A percentile compares a stretch with the other conserved stretches of the same genome.
Conservation (phyloP, 2,113 vertebrate species). For the Psittacara wagleri region DNA sequence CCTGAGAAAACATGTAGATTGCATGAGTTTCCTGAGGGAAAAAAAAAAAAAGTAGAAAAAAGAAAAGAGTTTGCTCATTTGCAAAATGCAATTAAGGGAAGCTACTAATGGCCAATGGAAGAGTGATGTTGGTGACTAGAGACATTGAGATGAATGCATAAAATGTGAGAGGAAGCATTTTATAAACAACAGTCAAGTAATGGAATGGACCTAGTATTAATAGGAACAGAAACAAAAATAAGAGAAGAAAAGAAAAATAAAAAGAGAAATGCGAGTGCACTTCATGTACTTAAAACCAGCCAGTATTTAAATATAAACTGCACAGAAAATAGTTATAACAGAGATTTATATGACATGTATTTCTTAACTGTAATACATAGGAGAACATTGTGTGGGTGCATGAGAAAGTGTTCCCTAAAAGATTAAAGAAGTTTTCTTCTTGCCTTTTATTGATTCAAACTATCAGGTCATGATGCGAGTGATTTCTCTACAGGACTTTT, state of each 20-base stretch:
- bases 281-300: not conserved
- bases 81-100: not conserved
- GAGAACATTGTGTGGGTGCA: not conserved
- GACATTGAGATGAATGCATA: not conserved
- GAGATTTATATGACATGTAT: not conserved
- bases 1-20: not conserved
- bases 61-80: not conserved
- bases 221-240: not conserved
- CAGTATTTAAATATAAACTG: not conserved
- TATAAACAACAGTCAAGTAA: not conserved
- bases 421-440: not conserved
- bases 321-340: not conserved
- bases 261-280: not conserved
- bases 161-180: not conserved
- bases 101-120: not conserved
- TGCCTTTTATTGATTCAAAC: not conserved
- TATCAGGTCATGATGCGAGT: not conserved
- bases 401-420: not conserved
- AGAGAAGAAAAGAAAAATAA: not conserved
- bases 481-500: not conserved
- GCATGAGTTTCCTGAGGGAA: not conserved
- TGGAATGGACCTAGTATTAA: not conserved
- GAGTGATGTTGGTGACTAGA: not conserved
- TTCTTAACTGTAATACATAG: not conserved
- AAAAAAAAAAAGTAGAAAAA: not conserved